Evolutionary conservation across 2,888 invertebrate species (phyloP).

Genomic region (Cordylochernes scorpioides): DNA sequence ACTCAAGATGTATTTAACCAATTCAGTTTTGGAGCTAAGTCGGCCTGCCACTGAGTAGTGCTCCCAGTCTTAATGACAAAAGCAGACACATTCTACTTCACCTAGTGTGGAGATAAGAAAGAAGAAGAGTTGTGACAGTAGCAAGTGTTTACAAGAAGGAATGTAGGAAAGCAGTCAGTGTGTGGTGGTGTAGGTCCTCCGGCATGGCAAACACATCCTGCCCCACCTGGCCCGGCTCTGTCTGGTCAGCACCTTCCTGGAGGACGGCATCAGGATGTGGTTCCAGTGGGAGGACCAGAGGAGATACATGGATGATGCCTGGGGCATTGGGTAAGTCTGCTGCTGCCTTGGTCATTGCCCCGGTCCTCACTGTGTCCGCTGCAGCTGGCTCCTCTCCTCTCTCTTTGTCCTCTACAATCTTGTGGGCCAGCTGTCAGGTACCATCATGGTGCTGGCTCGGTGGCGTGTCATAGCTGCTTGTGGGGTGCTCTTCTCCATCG

Average conservation of each 20-base stretch:
- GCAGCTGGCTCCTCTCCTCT: conserved; percentile 68
- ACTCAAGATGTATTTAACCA: too few species aligned
- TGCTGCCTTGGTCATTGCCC: too few species aligned
- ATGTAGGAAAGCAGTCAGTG: too few species aligned
- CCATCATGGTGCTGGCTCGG: conserved; percentile 77
- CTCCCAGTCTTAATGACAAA: too few species aligned
- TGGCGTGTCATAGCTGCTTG: conserved; percentile 73
- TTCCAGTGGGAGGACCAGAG: conserved; percentile 91
- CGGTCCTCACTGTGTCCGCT: too few species aligned
- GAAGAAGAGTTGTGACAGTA: too few species aligned
- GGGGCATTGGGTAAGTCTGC: conserved; percentile 94
- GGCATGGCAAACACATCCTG: conserved; percentile 67
- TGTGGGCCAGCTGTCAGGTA: conserved; percentile 80
- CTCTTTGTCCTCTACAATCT: conserved; percentile 85
- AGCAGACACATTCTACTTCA: too few species aligned
- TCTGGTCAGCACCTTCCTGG: conserved; percentile 90
- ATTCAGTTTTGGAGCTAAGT: too few species aligned
- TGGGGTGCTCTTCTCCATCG: conserved; percentile 75
- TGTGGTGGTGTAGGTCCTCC: conserved; percentile 77
- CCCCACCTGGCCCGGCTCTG: conserved; percentile 87
- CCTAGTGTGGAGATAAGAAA: too few species aligned
- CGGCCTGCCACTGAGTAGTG: too few species aligned
- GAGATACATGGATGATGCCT: conserved; percentile 88
- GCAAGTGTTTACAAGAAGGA: too few species aligned
- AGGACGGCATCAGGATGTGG: conserved; percentile 98